Evolutionary conservation across 1,140 invertebrate genomes (phyloP), one percentile per base, ranked within the genome.

Genomic region (Trichonephila clavipes): DNA sequence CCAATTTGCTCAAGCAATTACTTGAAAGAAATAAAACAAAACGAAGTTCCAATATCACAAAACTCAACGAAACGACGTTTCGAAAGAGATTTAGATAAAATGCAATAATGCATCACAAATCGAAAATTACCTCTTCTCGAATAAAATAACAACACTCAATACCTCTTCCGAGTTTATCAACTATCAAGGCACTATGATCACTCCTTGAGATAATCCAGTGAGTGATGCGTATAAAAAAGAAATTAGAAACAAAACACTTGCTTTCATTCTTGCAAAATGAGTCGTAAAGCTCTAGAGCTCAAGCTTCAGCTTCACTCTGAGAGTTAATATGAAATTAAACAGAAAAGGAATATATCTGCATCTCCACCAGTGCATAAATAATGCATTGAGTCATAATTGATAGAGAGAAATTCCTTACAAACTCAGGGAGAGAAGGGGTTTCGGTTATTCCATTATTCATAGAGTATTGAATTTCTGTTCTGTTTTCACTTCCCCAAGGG

Each of bases 351-450:
- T 81, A 19, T 81, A 81, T 82, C 77, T 82, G 77, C 89, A 82
- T 81, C 24, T 61, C 58, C 51, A 19, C 14, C 28, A 28, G 28
- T 82, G 89, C 89, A 90, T 90, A 82, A 72, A 90, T 90, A 90
- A 90, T 90, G 18, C 21, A 90, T 90, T 90, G 89, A 90, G 72
- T 90, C 58, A 77, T 90, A 90, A 90, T 90, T 90, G 89, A 90
- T 90, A 82, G 89, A 90, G 89, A 90, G 66, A 28, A 61, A 90
- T 24, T 77, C 51, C 44, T 62, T 34, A 62, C 66, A 58, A 69
- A 34, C 61, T 14, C 0, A 40, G 85, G 5, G 59, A 34, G 5
- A 18, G 58, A 66, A 44, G 24, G 62, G 62, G 86, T 64, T 51
- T 72, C 34, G 28, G 66, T 44, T 69, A 44, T 24, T 89, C 89